These are phyloP conservation scores for Drosophila eohydei DNA, from an alignment of 2,888 invertebrate species.

Conservation along the genomic window DNA sequence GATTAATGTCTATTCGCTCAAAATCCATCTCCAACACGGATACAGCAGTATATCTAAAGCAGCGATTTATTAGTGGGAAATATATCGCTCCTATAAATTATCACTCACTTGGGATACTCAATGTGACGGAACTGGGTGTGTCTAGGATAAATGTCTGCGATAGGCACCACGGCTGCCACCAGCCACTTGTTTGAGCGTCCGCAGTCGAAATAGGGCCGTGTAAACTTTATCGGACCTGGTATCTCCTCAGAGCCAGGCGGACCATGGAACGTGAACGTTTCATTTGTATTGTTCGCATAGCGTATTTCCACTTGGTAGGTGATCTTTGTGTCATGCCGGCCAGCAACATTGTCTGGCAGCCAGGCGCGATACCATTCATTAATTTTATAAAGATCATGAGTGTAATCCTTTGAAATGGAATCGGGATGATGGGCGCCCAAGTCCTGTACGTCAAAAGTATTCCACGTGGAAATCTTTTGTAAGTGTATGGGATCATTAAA, in stretches of 20 bases:
- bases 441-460: slow-evolving; percentile 94
- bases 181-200: slow-evolving; percentile 98
- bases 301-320: slow-evolving; percentile 97
- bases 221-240: slow-evolving; percentile 97
- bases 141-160: slow-evolving; percentile 97
- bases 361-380: slow-evolving; percentile 97
- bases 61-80: background rate
- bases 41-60: slow-evolving; percentile 91
- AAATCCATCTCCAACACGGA: slow-evolving; percentile 98
- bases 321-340: slow-evolving; percentile 95
- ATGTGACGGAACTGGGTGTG: slow-evolving; percentile 97
- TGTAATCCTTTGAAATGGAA: slow-evolving; percentile 94
- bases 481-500: slow-evolving; percentile 98
- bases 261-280: slow-evolving; percentile 98
- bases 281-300: slow-evolving; percentile 97
- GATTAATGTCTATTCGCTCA: slow-evolving; percentile 98
- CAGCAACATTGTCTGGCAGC: slow-evolving; percentile 94
- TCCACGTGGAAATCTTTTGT: slow-evolving; percentile 96
- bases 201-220: slow-evolving; percentile 98
- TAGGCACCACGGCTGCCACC: slow-evolving; percentile 96
- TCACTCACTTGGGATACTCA: slow-evolving; percentile 94
- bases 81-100: background rate
- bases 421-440: slow-evolving; percentile 93
- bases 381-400: slow-evolving; percentile 94
- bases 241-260: slow-evolving; percentile 95